Evolutionary conservation across 2,888 invertebrate genomes (phyloP), one percentile per base, ranked within the genome.

Genomic region (Flabesymbios commensalis): DNA sequence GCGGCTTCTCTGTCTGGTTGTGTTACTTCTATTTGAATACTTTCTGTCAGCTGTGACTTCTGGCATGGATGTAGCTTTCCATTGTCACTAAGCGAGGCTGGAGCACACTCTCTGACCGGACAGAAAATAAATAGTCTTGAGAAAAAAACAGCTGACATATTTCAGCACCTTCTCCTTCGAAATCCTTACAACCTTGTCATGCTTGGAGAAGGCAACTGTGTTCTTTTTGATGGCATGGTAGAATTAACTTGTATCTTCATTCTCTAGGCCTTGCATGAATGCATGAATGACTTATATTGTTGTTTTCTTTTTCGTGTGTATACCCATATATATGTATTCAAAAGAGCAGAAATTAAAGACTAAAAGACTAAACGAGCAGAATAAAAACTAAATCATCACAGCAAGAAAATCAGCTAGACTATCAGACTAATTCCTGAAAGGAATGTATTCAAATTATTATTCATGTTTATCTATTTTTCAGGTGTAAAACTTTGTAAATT

Each of bases 61-160:
- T 57, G 56, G 49, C 65, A 48, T 1, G 54, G 48, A 39, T 60
- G 63, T 2, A 65, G 64, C 52, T 62, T 59, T 26, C 67, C 65
- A 31, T 36, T 49, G 52, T 65, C 60, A 55, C 65, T 56, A 5
- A 65, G 41, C 33, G 66, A 41, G 14, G 68, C 56, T 14, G 63
- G 66, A 36, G 10, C 39, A 36, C 39, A 36, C n/a, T 36, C 10
- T 36, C 39, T 36, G n/a, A 10, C n/a, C n/a, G 10, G 39, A 36
- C 39, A 36, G 39, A n/a, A 36, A 14, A 36, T 36, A n/a, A 36
- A 36, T 10, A 36, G 39, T 53, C 39, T 36, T 10, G n/a, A 36
- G n/a, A n/a, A 36, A 36, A n/a, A 36, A 36, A n/a, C 39, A n/a
- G 29, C 59, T 22, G 39, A 14, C 39, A 36, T 36, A 10, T n/a